Evolutionary conservation across 1,140 invertebrate genomes (phyloP), one percentile per base, ranked within the genome.

Genomic region (Carposina sasakii): DNA sequence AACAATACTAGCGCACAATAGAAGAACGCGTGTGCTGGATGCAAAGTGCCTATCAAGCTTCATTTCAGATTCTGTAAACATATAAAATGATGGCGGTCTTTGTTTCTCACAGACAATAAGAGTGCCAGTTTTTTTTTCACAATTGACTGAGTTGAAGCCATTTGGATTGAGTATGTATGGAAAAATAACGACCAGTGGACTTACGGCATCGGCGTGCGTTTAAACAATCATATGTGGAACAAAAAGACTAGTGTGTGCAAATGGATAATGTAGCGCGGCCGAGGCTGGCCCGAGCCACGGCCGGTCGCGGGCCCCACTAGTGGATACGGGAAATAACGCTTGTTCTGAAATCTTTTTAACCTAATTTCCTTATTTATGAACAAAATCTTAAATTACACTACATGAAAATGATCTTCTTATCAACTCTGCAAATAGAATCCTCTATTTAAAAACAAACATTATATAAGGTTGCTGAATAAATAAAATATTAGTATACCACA

Each of bases 171-270:
- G 76, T 78, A 68, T 70, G 57, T 63, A 67, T 73, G 71, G 75
- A 74, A 81, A 81, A 74, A 78, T 74, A 78, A 74, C 45, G 45
- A 48, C 68, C 69, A 71, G 63, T 74, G 78, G 76, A 75, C n/a
- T n/a, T 81, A 77, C 72, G 66, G 67, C 78, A 81, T 83, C 75
- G 79, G 77, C 70, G 75, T 75, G 77, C 76, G 75, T 72, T 77
- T 81, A 83, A 78, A 83, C 79, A 83, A 83, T 83, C 79, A 83
- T 74, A 81, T 71, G 75, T 60, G 57, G 73, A 82, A 82, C 78
- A 81, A 82, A 82, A 79, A 82, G 78, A 74, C 71, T 75, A 67
- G 77, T 78, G 81, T 76, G 76, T 76, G 75, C 69, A 78, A 76
- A 78, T 81, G 76, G 75, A 81, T 81, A 82, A 79, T 75, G 72